Conservation (phyloP, 2,888 invertebrate species). For the Lacanobia wlatinum region DNA sequence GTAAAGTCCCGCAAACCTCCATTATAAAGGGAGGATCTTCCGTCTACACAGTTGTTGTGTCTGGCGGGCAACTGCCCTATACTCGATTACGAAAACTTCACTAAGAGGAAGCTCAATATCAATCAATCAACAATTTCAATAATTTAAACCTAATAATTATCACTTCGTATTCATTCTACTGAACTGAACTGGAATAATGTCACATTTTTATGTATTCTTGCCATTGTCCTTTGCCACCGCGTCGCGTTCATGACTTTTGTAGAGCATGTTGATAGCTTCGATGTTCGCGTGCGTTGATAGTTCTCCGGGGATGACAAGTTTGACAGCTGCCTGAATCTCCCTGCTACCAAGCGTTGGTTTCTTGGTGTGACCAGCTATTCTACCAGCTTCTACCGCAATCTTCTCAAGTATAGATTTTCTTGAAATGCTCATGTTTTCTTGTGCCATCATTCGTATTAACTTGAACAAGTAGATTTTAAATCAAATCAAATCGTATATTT, state of each 20-base stretch:
- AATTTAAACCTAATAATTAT: neutral
- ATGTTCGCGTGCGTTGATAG: constrained; percentile 93
- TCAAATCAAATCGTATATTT: no score
- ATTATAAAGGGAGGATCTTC: no score
- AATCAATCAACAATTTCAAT: constrained; percentile 3
- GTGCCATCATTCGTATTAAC: constrained; percentile 90
- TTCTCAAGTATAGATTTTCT: constrained; percentile 93
- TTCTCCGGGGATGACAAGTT: constrained; percentile 93
- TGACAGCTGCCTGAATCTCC: constrained; percentile 93
- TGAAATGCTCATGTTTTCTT: constrained; percentile 92
- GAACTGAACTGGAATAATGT: neutral
- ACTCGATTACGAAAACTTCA: no score
- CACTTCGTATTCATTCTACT: neutral
- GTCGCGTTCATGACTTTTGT: constrained; percentile 77
- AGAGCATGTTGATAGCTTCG: constrained; percentile 91
- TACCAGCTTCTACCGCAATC: constrained; percentile 92
- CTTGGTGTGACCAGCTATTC: no score
- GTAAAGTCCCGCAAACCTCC: no score
- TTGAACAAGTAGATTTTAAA: constrained; percentile 92
- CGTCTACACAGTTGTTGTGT: no score
- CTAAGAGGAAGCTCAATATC: no score
- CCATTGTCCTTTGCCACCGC: constrained; percentile 28
- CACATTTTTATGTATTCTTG: neutral
- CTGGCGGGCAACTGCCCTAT: no score
- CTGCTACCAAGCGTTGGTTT: constrained; percentile 92